Conservation (phyloP, 2,797 vertebrate genomes). For the Crenuchus spilurus region DNA sequence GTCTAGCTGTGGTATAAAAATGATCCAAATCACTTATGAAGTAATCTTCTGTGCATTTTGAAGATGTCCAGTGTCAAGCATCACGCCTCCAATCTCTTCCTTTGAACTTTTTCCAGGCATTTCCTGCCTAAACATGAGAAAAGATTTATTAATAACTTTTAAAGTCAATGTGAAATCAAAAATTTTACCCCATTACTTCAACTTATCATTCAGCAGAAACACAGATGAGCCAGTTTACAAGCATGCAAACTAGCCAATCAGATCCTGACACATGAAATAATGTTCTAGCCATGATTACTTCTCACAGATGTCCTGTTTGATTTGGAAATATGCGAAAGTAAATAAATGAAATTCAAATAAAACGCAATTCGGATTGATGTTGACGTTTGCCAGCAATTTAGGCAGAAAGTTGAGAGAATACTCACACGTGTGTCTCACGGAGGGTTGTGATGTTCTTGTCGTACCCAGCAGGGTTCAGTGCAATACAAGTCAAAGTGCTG, state of each 20-base stretch:
- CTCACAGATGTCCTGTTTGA: too few relatives aligned
- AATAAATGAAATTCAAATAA: background rate
- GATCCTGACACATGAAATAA: too few relatives aligned
- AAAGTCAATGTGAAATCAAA: too few relatives aligned
- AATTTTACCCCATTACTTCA: background rate
- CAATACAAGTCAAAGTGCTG: conserved; percentile 30
- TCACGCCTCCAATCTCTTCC: background rate
- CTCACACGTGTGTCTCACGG: background rate
- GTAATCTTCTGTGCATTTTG: background rate
- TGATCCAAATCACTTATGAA: background rate
- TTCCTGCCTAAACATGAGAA: background rate
- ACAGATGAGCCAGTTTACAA: too few relatives aligned
- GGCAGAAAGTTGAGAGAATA: too few relatives aligned
- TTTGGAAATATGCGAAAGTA: background rate
- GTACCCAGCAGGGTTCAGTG: conserved; percentile 26
- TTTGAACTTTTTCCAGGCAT: background rate
- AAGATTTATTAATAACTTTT: background rate
- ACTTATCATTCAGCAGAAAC: background rate
- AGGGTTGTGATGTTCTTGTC: background rate
- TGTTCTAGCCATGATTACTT: too few relatives aligned
- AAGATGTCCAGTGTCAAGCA: background rate
- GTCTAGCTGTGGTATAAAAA: background rate
- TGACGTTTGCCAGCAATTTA: too few relatives aligned
- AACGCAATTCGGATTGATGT: too few relatives aligned
- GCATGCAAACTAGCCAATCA: too few relatives aligned